These are phyloP conservation scores for Patella caerulea DNA, from an alignment of 2,888 invertebrate genomes.

Conservation along the genomic window DNA sequence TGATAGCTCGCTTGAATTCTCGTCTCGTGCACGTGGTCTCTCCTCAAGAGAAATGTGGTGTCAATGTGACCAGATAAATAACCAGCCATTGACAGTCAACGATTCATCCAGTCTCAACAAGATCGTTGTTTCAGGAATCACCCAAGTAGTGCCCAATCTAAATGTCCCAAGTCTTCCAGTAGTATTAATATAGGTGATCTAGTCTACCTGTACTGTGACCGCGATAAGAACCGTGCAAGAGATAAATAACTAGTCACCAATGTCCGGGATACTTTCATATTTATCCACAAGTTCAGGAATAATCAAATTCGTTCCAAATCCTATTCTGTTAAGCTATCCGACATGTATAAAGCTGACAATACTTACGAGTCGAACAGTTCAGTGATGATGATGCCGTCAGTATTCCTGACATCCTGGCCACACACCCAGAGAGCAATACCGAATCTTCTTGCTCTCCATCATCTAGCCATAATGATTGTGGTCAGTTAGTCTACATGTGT, in stretches of 20 bases:
- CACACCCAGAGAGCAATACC: neutral
- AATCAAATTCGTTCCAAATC: neutral
- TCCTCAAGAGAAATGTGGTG: no score
- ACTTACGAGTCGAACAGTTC: neutral
- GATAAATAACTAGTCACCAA: neutral
- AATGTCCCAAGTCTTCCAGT: neutral
- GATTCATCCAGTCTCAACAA: no score
- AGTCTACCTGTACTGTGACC: neutral
- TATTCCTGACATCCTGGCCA: neutral
- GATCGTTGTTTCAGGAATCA: slow-evolving; percentile 16
- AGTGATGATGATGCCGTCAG: neutral
- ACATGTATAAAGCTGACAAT: neutral
- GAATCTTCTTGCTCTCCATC: neutral
- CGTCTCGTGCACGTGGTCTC: no score
- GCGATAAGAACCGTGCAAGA: neutral
- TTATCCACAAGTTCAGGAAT: neutral
- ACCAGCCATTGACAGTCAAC: no score
- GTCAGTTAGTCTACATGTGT: no score
- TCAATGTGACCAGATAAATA: no score
- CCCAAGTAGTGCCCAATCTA: neutral
- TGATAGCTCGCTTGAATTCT: no score
- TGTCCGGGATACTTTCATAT: neutral
- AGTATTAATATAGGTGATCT: no score
- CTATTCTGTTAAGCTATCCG: neutral
- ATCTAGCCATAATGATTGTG: no score